Percentiles rank a stretch among this genome's conserved stretches.
Evolutionary conservation across 2,888 invertebrate species (phyloP).

Genomic region (Myathropa florea): DNA sequence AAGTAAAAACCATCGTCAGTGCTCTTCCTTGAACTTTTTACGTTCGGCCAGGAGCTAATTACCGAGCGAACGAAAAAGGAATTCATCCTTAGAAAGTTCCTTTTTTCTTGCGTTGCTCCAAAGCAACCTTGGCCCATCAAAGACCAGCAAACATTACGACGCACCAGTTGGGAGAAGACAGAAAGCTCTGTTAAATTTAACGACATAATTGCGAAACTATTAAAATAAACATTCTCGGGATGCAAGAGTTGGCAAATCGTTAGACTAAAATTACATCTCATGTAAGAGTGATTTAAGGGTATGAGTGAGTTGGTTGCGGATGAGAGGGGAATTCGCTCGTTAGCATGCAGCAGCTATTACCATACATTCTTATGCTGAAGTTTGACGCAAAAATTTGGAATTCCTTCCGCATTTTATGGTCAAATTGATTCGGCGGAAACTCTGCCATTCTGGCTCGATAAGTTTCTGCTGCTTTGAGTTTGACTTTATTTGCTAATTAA

Average conservation of each 20-base stretch:
- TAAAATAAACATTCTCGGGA: slow-evolving; percentile 67
- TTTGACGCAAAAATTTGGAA: slow-evolving; percentile 48
- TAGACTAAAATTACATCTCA: slow-evolving; percentile 67
- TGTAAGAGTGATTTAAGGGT: slow-evolving; percentile 50
- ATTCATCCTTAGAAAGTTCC: slow-evolving; percentile 49
- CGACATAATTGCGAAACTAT: slow-evolving; percentile 71
- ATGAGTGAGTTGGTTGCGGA: background rate
- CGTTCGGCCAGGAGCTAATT: slow-evolving; percentile 54
- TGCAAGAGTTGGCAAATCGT: slow-evolving; percentile 64
- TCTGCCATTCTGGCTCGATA: slow-evolving; percentile 30
- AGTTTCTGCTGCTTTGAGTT: slow-evolving; percentile 51
- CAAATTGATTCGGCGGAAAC: slow-evolving; percentile 56
- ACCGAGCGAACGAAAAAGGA: slow-evolving; percentile 34
- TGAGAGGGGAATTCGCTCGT: slow-evolving; percentile 20
- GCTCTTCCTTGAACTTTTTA: slow-evolving; percentile 31
- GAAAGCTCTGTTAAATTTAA: slow-evolving; percentile 57
- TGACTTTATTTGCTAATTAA: slow-evolving; percentile 58
- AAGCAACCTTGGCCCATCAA: slow-evolving; percentile 13
- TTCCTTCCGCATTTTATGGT: slow-evolving; percentile 47
- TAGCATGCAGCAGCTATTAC: slow-evolving; percentile 31
- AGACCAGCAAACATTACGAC: slow-evolving; percentile 31
- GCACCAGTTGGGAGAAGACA: background rate
- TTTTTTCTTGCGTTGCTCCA: background rate
- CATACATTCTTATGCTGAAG: slow-evolving; percentile 54
- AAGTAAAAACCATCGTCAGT: slow-evolving; percentile 18